Evolutionary conservation across 2,113 vertebrate genomes (phyloP).

Genomic region (Lucifuga dentata): DNA sequence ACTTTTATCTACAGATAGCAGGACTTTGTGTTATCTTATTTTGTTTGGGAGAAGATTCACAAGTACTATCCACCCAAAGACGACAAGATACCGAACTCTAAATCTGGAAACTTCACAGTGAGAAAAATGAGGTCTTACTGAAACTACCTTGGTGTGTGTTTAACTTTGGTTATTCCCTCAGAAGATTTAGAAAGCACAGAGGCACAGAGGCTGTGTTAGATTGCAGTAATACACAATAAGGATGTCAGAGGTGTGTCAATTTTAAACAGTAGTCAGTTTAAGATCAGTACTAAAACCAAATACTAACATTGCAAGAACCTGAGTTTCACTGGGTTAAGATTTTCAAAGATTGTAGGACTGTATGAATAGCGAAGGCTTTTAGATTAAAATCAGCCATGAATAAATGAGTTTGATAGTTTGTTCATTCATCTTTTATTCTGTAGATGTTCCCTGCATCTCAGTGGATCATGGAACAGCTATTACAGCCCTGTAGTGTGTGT

Average conservation of each 20-base stretch:
- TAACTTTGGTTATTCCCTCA: slow-evolving; percentile 61
- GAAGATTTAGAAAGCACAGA: slow-evolving; percentile 42
- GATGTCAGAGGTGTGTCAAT: neutral
- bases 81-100: slow-evolving; percentile 79
- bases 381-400: too few species aligned
- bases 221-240: neutral
- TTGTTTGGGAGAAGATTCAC: slow-evolving; percentile 78
- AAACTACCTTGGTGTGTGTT: slow-evolving; percentile 69
- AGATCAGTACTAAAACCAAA: slow-evolving; percentile 11
- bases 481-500: neutral
- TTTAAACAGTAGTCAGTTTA: slow-evolving; percentile 11
- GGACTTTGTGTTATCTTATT: slow-evolving; percentile 84
- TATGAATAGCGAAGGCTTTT: too few species aligned
- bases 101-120: slow-evolving; percentile 76
- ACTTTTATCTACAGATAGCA: slow-evolving; percentile 85
- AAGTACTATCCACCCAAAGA: slow-evolving; percentile 72
- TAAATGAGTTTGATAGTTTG: neutral
- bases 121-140: slow-evolving; percentile 78
- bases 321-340: slow-evolving; percentile 2
- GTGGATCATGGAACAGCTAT: slow-evolving; percentile 1
- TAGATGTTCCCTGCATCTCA: neutral
- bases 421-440: neutral
- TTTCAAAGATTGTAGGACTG: slow-evolving; percentile 6
- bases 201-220: slow-evolving; percentile 6
- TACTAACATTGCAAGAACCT: neutral